Conservation (phyloP, 2,113 vertebrate genomes). For the Nycticorax nycticorax region DNA sequence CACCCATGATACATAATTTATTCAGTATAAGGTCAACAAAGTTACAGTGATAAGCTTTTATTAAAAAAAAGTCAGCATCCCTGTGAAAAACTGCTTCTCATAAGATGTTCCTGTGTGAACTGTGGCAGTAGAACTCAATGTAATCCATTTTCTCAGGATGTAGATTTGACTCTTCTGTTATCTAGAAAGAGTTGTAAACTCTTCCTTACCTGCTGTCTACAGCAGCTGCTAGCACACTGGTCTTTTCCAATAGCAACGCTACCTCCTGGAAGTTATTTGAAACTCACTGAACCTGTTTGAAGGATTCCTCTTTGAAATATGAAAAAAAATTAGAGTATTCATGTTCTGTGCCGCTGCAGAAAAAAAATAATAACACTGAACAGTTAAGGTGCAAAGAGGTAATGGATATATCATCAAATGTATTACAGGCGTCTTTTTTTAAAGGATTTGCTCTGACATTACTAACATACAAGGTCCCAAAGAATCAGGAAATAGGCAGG, state of each 20-base stretch:
- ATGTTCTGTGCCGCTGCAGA: background rate
- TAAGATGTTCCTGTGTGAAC: background rate
- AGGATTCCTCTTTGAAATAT: background rate
- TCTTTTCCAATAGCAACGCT: background rate
- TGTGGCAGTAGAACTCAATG: background rate
- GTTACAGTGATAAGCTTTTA: background rate
- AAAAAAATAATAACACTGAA: background rate
- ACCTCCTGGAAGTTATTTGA: background rate
- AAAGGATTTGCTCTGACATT: background rate
- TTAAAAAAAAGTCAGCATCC: background rate
- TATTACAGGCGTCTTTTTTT: background rate
- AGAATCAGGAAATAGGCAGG: background rate
- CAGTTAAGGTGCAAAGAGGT: background rate
- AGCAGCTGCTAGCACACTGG: background rate
- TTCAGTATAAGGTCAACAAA: background rate
- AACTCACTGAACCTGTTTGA: background rate
- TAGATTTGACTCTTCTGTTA: background rate
- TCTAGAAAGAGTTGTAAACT: background rate
- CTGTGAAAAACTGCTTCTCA: background rate
- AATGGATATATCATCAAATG: background rate
- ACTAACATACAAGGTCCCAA: background rate
- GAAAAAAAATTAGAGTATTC: background rate
- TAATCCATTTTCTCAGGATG: background rate
- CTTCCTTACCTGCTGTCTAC: background rate
- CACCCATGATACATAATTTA: fast-evolving